Base-by-base conservation (phyloP, 2,113 vertebrate genomes). In the Lycocorax pyrrhopterus region DNA sequence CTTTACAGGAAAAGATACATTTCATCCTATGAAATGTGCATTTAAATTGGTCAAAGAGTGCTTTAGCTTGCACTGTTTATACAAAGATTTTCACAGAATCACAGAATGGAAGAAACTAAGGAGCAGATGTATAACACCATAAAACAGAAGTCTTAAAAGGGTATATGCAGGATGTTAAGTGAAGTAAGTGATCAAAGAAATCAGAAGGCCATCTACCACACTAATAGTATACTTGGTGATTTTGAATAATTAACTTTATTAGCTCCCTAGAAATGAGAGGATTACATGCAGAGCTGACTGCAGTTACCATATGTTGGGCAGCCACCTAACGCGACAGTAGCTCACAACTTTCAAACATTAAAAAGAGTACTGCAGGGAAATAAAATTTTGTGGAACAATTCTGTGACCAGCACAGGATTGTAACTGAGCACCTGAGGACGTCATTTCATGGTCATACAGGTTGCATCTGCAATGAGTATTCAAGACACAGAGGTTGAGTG, bases 181-280 rank as follows among this genome's bases (percentile, higher is more conserved):
- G 60, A 90, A 92, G 60, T 32, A 84, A 80, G 39, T 29, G 39
- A 93, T 52, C 29, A 52, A 75, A 86, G 55, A 89, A 76, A 55
- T 69, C 46, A 74, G 29, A 22, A 39, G 39, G 41, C 72, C 13
- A n/a, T 78, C 73, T 92, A 71, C 33, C 73, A 19, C 2, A 2
- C 29, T 73, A 82, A 68, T 58, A 49, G 33, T 60, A 72, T 63
- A 46, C 43, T 75, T 78, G 32, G 18, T 84, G 76, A 55, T 92
- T 94, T 84, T 89, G 77, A 96, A 89, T 89, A 94, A 96, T 87
- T 78, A 92, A 81, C 33, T 86, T 92, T 93, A 93, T 91, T 84
- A 84, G 12, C 56, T 84, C 56, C 17, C 52, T 68, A 35, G 80
- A 91, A 94, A 87, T 37, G 15, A 82, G 77, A 78, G n/a, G 35